phyloP scores from a whole-genome alignment of 2,888 invertebrate species.

The Trissoscelio sp. region DNA sequence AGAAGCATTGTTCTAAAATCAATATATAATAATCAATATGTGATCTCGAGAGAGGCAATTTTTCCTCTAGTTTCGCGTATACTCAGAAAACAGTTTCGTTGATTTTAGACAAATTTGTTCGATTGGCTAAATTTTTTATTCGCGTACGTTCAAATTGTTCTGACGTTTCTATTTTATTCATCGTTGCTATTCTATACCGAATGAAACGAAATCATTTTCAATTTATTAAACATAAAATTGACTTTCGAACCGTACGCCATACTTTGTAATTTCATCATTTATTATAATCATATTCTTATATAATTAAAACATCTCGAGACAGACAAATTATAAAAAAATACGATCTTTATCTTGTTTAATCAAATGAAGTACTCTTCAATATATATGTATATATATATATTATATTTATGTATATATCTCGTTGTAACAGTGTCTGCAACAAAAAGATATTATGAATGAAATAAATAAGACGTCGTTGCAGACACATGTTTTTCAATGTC shows the following conservation, averaged over 20 bases:
- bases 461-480: slow-evolving; percentile 22
- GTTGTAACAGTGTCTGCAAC: slow-evolving; percentile 10
- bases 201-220: slow-evolving; percentile 34
- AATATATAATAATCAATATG: slow-evolving; percentile 52
- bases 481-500: slow-evolving; percentile 35
- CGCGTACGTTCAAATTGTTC: slow-evolving; percentile 46
- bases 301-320: slow-evolving; percentile 15
- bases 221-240: slow-evolving; percentile 37
- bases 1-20: slow-evolving; percentile 54
- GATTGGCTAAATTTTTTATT: slow-evolving; percentile 51
- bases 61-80: slow-evolving; percentile 42
- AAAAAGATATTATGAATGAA: slow-evolving; percentile 39
- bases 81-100: slow-evolving; percentile 52
- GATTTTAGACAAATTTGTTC: slow-evolving; percentile 61
- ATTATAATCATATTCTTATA: slow-evolving; percentile 12
- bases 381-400: neutral
- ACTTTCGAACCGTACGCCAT: neutral
- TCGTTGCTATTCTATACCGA: slow-evolving; percentile 12
- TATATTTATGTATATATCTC: neutral
- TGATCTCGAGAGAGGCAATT: slow-evolving; percentile 53
- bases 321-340: slow-evolving; percentile 19
- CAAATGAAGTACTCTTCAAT: slow-evolving; percentile 12
- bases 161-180: slow-evolving; percentile 48
- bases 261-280: neutral
- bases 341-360: slow-evolving; percentile 25